Base-by-base conservation (phyloP, 2,888 invertebrate genomes). In the Erebia epiphron region DNA sequence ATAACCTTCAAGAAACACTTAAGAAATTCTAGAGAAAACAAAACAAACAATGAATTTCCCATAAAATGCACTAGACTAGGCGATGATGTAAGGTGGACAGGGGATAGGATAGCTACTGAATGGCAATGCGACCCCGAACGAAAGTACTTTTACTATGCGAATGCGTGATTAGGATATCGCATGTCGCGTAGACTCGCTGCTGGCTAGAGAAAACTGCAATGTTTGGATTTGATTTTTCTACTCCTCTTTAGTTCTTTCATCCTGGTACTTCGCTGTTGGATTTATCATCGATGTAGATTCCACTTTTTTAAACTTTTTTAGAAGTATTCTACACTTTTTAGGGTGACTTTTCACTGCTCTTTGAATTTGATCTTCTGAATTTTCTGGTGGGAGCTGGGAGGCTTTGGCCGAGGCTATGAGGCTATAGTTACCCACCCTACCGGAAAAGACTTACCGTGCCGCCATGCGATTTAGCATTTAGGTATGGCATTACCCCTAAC, bases 61-160 rank as follows among this genome's bases (percentile, higher is more conserved):
- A 75, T 77, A 76, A 76, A 76, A 73, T 75, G 70, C 75, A 75
- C 71, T 57, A 71, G 63, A 75, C 71, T 57, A 71, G 63, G 69
- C 75, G 76, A 81, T 83, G 82, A 82, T 80, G 81, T 82, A 84
- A 82, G 80, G 79, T 77, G 75, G 80, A 78, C 81, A 77, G 82
- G 80, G 76, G 76, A 75, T 77, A 78, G 76, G 68, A 72, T 69
- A 79, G 72, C 76, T 82, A 77, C 69, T 86, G 91, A 89, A 92
- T 92, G 90, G 86, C 89, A 90, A 91, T 90, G 86, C 86, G 90
- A 85, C 92, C 90, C 86, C 89, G 87, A 92, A 92, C 83, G 92
- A 92, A 92, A 92, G 92, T 89, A 91, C 91, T 92, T 91, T 92
- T 92, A 92, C 92, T 92, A 85, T 88, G 86, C 87, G 79, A 78